These are phyloP conservation scores for Pygocentrus nattereri DNA, from an alignment of 2,797 vertebrate species.

Conservation along the genomic window DNA sequence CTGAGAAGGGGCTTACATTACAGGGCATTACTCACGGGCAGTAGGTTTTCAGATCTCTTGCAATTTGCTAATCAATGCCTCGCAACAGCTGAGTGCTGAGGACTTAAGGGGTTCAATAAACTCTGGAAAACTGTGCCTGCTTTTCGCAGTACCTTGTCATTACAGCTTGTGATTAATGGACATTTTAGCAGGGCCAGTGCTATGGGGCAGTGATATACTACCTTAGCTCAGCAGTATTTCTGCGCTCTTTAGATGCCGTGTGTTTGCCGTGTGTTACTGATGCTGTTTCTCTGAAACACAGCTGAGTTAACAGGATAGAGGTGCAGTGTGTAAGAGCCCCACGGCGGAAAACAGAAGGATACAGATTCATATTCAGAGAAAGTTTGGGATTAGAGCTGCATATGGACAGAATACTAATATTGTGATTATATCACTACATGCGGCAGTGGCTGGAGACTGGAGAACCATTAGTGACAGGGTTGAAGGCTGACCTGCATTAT, in stretches of 20 bases:
- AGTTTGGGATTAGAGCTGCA: neutral
- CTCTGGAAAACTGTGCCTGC: neutral
- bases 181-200: neutral
- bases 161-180: constrained; percentile 12
- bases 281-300: neutral
- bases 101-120: neutral
- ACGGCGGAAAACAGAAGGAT: neutral
- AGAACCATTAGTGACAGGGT: too few relatives aligned
- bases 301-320: neutral
- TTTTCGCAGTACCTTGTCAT: neutral
- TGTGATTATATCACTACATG: neutral
- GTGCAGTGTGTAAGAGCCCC: neutral
- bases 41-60: neutral
- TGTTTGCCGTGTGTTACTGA: neutral
- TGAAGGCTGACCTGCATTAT: too few relatives aligned
- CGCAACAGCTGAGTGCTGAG: constrained; percentile 4
- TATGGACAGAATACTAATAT: neutral
- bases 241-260: constrained; percentile 6
- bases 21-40: neutral
- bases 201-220: neutral
- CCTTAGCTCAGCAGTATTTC: neutral
- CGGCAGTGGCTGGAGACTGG: too few relatives aligned
- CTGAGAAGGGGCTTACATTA: neutral
- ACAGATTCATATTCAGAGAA: neutral
- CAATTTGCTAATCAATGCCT: constrained; percentile 20